Conservation (phyloP, 2,888 invertebrate genomes). For the Neria commutata region DNA sequence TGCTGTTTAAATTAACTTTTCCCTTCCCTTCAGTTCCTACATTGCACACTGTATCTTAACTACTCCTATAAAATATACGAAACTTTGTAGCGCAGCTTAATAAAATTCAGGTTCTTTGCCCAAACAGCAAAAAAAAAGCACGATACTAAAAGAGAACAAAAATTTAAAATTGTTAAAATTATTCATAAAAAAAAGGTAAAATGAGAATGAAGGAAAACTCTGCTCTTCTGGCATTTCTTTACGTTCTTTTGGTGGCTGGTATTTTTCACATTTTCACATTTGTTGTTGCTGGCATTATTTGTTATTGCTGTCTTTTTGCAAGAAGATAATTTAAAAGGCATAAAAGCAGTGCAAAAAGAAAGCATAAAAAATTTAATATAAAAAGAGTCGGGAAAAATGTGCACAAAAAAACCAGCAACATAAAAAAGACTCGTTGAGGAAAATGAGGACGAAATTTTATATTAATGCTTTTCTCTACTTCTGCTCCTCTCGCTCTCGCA, state of each 20-base stretch:
- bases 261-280: slow-evolving; percentile 17
- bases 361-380: slow-evolving; percentile 4
- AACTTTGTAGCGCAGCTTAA: slow-evolving; percentile 12
- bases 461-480: slow-evolving; percentile 17
- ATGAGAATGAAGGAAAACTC: slow-evolving; percentile 6
- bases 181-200: slow-evolving; percentile 4
- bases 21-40: too few species aligned
- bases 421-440: slow-evolving; percentile 21
- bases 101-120: too few species aligned
- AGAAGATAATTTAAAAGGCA: slow-evolving; percentile 20
- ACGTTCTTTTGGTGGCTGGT: slow-evolving; percentile 14
- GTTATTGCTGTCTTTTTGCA: slow-evolving; percentile 15
- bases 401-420: slow-evolving; percentile 18
- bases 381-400: slow-evolving; percentile 9
- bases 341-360: slow-evolving; percentile 20
- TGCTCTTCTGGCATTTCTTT: slow-evolving; percentile 20
- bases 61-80: too few species aligned
- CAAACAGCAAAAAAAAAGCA: slow-evolving; percentile 5
- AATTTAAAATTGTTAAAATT: background rate
- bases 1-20: too few species aligned
- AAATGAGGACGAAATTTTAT: slow-evolving; percentile 34
- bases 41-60: too few species aligned
- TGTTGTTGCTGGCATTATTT: slow-evolving; percentile 1
- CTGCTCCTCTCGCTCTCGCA: background rate
- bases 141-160: slow-evolving; percentile 1